Conservation (phyloP, 1,140 invertebrate genomes). For the Drosophila repleta region DNA sequence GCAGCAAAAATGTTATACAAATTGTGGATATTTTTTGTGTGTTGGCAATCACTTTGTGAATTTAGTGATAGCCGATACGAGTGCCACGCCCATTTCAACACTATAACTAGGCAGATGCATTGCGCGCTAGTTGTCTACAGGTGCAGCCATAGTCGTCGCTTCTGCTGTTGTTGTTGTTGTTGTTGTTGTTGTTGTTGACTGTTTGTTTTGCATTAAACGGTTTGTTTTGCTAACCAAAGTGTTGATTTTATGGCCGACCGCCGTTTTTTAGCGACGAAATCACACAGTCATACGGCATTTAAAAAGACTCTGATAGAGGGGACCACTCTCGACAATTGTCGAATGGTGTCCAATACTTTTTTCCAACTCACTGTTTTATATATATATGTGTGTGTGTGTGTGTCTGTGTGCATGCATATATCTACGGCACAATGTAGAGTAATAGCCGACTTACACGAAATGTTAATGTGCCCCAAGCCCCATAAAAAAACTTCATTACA, state of each 20-base stretch:
- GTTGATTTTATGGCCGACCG: constrained; percentile 77
- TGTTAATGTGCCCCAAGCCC: constrained; percentile 35
- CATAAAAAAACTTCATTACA: constrained; percentile 71
- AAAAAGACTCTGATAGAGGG: not conserved
- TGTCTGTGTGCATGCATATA: not conserved
- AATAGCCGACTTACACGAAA: constrained; percentile 23
- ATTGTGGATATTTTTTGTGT: constrained; percentile 43
- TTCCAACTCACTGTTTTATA: not conserved
- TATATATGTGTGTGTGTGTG: no score
- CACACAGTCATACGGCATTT: constrained; percentile 21
- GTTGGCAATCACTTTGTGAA: constrained; percentile 22
- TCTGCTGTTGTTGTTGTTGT: constrained; percentile 11
- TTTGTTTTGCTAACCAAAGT: constrained; percentile 82
- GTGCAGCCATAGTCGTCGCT: no score
- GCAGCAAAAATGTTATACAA: constrained; percentile 72
- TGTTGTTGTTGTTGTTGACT: constrained; percentile 58
- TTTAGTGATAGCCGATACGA: constrained; percentile 17
- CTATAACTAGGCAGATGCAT: constrained; percentile 38
- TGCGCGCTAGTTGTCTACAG: not conserved
- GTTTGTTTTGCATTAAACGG: constrained; percentile 74
- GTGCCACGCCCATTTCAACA: constrained; percentile 72
- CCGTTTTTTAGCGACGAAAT: constrained; percentile 24
- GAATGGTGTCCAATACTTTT: not conserved
- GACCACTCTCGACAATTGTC: not conserved
- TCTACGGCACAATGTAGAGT: constrained; percentile 17